phyloP scores from a whole-genome alignment of 2,888 invertebrate genomes.

The Lagria hirta region DNA sequence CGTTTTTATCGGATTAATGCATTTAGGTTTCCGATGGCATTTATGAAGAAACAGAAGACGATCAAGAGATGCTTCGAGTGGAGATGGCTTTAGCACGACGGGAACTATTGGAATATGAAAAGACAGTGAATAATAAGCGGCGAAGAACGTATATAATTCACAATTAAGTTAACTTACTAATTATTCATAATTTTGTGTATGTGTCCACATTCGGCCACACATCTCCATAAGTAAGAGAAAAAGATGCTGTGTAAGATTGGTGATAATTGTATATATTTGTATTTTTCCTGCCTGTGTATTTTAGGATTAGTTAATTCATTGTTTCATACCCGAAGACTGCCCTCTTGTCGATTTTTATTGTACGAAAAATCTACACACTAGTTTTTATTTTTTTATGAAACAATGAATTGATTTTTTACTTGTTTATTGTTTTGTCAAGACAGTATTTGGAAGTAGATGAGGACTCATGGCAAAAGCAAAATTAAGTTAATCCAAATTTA shows the following conservation, averaged over 20 bases:
- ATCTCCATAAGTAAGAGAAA: conserved; percentile 31
- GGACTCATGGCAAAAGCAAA: conserved; percentile 29
- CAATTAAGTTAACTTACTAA: conserved; percentile 37
- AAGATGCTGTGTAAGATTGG: conserved; percentile 44
- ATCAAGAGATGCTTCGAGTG: conserved; percentile 51
- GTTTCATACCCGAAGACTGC: conserved; percentile 37
- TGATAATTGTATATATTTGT: conserved; percentile 43
- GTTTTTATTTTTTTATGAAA: conserved; percentile 20
- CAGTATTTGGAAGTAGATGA: conserved; percentile 33
- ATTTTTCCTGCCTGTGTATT: conserved; percentile 33
- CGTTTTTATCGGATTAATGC: background rate
- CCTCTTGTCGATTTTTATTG: conserved; percentile 21
- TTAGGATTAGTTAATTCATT: conserved; percentile 26
- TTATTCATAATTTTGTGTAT: conserved; percentile 12
- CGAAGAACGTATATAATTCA: conserved; percentile 47
- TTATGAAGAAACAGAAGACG: conserved; percentile 74
- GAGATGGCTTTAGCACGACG: conserved; percentile 54
- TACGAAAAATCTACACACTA: no score
- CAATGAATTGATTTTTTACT: conserved; percentile 8
- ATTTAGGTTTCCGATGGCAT: conserved; percentile 63
- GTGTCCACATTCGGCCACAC: conserved; percentile 30
- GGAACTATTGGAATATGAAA: conserved; percentile 50
- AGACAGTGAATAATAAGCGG: conserved; percentile 46
- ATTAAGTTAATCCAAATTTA: conserved; percentile 4
- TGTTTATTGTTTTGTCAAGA: conserved; percentile 26